These are phyloP conservation scores for Anguilla pacifica DNA, from an alignment of 2,797 vertebrate genomes.

Conservation along the genomic window DNA sequence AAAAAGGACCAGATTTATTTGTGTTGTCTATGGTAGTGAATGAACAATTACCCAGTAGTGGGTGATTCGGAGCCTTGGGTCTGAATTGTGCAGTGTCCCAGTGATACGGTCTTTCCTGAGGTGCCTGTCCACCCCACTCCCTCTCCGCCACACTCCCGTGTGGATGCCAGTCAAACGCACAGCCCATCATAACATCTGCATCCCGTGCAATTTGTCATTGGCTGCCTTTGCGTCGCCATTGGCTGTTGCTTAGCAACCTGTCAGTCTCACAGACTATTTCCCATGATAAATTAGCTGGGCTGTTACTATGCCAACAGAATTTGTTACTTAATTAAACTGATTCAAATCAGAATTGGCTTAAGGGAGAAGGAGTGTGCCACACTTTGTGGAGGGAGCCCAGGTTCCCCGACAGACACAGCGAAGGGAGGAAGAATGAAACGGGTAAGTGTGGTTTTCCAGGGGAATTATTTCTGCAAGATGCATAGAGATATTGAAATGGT, in stretches of 20 bases:
- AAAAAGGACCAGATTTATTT: slow-evolving; percentile 24
- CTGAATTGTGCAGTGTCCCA: slow-evolving; percentile 44
- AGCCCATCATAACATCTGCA: slow-evolving; percentile 79
- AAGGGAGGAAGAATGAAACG: slow-evolving; percentile 25
- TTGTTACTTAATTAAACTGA: slow-evolving; percentile 97
- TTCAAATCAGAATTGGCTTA: slow-evolving; percentile 85
- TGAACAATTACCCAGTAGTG: slow-evolving; percentile 48
- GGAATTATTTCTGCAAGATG: slow-evolving; percentile 66
- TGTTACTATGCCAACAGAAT: slow-evolving; percentile 95
- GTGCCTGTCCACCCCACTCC: slow-evolving; percentile 36
- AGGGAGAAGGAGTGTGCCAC: slow-evolving; percentile 65
- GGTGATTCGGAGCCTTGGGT: slow-evolving; percentile 49
- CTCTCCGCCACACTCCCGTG: slow-evolving; percentile 48
- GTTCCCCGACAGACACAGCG: slow-evolving; percentile 50
- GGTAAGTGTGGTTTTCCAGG: slow-evolving; percentile 51
- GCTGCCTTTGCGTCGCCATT: slow-evolving; percentile 75
- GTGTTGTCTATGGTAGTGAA: slow-evolving; percentile 42
- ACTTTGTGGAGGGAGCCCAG: slow-evolving; percentile 62
- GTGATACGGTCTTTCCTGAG: slow-evolving; percentile 49
- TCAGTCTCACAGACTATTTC: slow-evolving; percentile 87
- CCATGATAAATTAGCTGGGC: slow-evolving; percentile 89
- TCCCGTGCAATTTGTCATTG: slow-evolving; percentile 82
- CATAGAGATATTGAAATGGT: slow-evolving; percentile 68
- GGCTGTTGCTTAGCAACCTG: slow-evolving; percentile 90
- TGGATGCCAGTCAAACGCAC: slow-evolving; percentile 67